These are phyloP conservation scores for Desoria tigrina DNA, from an alignment of 2,888 invertebrate genomes.

Conservation along the genomic window DNA sequence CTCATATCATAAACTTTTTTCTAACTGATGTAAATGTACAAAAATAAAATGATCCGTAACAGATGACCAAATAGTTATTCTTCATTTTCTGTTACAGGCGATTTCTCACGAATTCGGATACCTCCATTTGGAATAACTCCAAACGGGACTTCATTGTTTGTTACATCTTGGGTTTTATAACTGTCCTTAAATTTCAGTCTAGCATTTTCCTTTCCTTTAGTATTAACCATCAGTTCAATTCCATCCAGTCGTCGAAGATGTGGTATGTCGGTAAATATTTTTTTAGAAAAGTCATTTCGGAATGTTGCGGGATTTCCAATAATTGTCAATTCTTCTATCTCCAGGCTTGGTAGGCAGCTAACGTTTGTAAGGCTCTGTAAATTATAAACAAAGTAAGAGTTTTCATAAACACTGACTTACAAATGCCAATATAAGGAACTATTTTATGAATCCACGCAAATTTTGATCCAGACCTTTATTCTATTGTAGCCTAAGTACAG, in stretches of 20 bases:
- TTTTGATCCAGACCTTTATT: conserved; percentile 52
- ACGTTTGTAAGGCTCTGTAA: conserved; percentile 46
- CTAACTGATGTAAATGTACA: no score
- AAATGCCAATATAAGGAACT: no score
- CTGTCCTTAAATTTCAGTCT: not conserved
- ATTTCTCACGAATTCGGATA: not conserved
- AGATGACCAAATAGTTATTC: not conserved
- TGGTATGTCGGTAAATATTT: conserved; percentile 33
- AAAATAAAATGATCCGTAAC: not conserved
- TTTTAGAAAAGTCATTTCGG: conserved; percentile 42
- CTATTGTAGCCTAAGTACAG: conserved; percentile 50
- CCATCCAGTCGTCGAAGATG: conserved; percentile 46
- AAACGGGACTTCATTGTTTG: not conserved
- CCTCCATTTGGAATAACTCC: conserved; percentile 15
- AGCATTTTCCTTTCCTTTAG: not conserved
- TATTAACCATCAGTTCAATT: conserved; percentile 25
- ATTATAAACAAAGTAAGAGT: conserved; percentile 7
- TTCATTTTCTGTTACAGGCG: not conserved
- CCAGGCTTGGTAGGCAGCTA: conserved; percentile 27
- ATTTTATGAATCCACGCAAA: not conserved
- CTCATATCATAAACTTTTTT: no score
- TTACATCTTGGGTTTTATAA: not conserved
- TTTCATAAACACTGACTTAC: conserved; percentile 1
- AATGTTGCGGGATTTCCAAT: conserved; percentile 42
- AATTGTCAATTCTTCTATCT: conserved; percentile 40